A percentile compares a stretch with the other conserved stretches of the same genome.
Evolutionary conservation across 2,888 invertebrate genomes (phyloP).

Genomic region (Drosophila barbarae): DNA sequence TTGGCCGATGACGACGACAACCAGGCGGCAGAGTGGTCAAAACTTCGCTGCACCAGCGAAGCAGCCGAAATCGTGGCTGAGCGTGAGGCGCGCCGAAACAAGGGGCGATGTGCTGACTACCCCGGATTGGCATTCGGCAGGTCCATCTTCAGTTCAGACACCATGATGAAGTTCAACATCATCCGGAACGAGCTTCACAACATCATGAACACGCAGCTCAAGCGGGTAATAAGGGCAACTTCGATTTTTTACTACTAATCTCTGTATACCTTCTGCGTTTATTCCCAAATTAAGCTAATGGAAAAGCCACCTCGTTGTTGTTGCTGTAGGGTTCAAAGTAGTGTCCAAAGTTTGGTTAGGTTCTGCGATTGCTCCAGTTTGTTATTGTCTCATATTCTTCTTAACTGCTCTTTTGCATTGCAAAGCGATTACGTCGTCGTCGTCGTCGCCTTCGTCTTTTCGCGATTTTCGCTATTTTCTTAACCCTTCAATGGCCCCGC

Average conservation of each 20-base stretch:
- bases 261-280: constrained; percentile 22
- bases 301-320: constrained; percentile 13
- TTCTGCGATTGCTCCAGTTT: constrained; percentile 59
- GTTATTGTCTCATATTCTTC: constrained; percentile 21
- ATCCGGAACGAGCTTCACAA: constrained; percentile 98
- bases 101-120: constrained; percentile 92
- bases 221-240: constrained; percentile 86
- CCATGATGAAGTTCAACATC: constrained; percentile 98
- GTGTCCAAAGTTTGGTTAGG: constrained; percentile 64
- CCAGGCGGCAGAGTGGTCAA: constrained; percentile 89
- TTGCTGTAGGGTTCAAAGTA: constrained; percentile 10
- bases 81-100: constrained; percentile 87
- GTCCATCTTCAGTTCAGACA: constrained; percentile 96
- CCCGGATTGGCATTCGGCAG: constrained; percentile 94
- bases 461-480: constrained; percentile 43
- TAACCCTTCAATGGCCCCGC: constrained; percentile 58
- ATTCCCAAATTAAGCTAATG: constrained; percentile 22
- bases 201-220: constrained; percentile 96
- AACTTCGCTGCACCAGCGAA: constrained; percentile 92
- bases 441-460: constrained; percentile 38
- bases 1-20: constrained; percentile 84
- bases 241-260: constrained; percentile 29
- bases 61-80: constrained; percentile 93
- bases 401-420: constrained; percentile 54
- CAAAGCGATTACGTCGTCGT: constrained; percentile 64